These are phyloP conservation scores for Micropoecilia bifurca DNA, from an alignment of 2,797 vertebrate genomes.

Conservation along the genomic window DNA sequence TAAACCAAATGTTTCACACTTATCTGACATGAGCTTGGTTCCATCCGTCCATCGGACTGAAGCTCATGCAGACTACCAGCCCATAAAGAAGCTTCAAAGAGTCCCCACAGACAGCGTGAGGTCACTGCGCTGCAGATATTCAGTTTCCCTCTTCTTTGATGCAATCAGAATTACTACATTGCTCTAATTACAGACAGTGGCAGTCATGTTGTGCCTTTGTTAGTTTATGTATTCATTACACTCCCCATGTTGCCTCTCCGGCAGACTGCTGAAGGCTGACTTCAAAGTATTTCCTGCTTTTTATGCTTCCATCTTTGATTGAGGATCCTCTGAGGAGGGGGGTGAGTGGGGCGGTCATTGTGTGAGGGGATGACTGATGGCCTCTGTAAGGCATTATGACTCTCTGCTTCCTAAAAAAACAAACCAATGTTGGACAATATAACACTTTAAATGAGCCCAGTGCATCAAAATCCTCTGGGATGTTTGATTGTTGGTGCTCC, in stretches of 20 bases:
- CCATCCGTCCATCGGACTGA: neutral
- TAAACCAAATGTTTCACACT: neutral
- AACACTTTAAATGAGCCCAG: constrained; percentile 18
- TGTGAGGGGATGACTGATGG: constrained; percentile 50
- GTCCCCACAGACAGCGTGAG: constrained; percentile 6
- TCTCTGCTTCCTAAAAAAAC: constrained; percentile 39
- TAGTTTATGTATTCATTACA: constrained; percentile 51
- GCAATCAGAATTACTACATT: constrained; percentile 47
- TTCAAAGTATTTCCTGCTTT: constrained; percentile 58
- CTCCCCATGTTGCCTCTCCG: constrained; percentile 32
- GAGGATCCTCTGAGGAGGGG: constrained; percentile 33
- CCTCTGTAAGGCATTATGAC: constrained; percentile 38
- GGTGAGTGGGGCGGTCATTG: constrained; percentile 20
- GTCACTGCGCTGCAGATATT: constrained; percentile 18
- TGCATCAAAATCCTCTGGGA: constrained; percentile 16
- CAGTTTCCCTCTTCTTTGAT: constrained; percentile 36
- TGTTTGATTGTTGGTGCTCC: constrained; percentile 22
- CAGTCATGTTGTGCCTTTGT: constrained; percentile 49
- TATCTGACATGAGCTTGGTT: neutral
- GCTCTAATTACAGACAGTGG: constrained; percentile 64
- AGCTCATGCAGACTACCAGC: neutral
- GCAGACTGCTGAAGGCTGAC: constrained; percentile 58
- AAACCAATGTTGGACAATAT: constrained; percentile 18
- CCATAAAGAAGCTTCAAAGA: neutral
- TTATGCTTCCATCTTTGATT: constrained; percentile 60